A percentile compares a stretch with the other conserved stretches of the same genome.
These are phyloP conservation scores for Oxygymnocypris stewartii DNA, from an alignment of 2,113 vertebrate species.

Conservation along the genomic window DNA sequence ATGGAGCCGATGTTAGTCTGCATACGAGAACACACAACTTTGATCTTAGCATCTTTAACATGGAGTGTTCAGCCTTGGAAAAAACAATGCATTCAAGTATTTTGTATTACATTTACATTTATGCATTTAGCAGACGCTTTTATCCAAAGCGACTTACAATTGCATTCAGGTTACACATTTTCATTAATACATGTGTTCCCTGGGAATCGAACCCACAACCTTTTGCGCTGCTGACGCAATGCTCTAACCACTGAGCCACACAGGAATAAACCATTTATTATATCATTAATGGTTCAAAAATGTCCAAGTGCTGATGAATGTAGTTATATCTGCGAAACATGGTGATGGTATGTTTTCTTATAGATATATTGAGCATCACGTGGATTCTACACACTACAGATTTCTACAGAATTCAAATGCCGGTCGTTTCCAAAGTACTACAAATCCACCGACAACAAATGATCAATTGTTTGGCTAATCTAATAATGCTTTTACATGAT, in stretches of 20 bases:
- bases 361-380: not conserved
- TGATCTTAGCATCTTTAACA: not conserved
- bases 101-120: too few species aligned
- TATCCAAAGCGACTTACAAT: too few species aligned
- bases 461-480: not conserved
- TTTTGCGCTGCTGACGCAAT: too few species aligned
- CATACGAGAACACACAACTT: not conserved
- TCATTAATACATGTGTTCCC: too few species aligned
- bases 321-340: not conserved
- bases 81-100: not conserved
- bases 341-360: not conserved
- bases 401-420: not conserved
- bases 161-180: too few species aligned
- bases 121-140: too few species aligned
- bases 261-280: too few species aligned
- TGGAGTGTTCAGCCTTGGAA: not conserved
- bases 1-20: slow-evolving; percentile 93
- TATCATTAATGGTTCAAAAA: not conserved
- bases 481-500: not conserved
- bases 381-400: not conserved
- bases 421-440: not conserved
- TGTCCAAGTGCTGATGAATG: not conserved
- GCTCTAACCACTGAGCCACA: too few species aligned
- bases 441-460: not conserved
- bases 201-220: too few species aligned